Evolutionary conservation across 92 coral and sea anemone genomes (phyloP).

Genomic region (Zoanthus solanderi): DNA sequence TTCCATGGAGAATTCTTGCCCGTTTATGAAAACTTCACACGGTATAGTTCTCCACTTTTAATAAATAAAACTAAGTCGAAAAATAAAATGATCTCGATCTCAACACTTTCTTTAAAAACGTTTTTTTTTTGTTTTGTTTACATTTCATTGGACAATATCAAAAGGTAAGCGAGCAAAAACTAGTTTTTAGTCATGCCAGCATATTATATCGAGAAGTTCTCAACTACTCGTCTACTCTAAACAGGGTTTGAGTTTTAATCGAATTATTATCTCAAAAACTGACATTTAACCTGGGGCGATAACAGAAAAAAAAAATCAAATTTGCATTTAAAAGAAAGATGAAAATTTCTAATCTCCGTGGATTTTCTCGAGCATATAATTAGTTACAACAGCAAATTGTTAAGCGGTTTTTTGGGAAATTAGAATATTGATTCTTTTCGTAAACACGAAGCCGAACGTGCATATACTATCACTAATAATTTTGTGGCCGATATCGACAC

Average conservation of each 20-base stretch:
- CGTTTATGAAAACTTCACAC: neutral
- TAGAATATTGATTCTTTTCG: neutral
- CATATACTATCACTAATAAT: neutral
- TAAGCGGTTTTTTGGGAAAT: neutral
- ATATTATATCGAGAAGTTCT: neutral
- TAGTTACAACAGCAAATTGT: neutral
- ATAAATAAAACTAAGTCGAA: neutral
- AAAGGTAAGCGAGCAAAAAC: neutral
- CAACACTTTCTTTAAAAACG: neutral
- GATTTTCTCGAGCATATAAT: neutral
- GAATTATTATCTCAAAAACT: neutral
- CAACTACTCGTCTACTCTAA: neutral
- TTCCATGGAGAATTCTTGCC: neutral
- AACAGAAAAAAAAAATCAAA: neutral
- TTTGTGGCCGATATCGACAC: neutral
- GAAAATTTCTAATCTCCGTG: neutral
- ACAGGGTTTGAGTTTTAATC: neutral
- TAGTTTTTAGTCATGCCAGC: neutral
- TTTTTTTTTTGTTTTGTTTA: neutral
- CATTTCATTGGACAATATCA: neutral
- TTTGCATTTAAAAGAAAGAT: neutral
- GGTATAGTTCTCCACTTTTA: neutral
- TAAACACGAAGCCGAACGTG: neutral
- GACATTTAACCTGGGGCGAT: conserved; percentile 16
- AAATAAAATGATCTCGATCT: neutral